Conservation (phyloP, 2,797 vertebrate genomes). For the Catostomus latipinnis region DNA sequence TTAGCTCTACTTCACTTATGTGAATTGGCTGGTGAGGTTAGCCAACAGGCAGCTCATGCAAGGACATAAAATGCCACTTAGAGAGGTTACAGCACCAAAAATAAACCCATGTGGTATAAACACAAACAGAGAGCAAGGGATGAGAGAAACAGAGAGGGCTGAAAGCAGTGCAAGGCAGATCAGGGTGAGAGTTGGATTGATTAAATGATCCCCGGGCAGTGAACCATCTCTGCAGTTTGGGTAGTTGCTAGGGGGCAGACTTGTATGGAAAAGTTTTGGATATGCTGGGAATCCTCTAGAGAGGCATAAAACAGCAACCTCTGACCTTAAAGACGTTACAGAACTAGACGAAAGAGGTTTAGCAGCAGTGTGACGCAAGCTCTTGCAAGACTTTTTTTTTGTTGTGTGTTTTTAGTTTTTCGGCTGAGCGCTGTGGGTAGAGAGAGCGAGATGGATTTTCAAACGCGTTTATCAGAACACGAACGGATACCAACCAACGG, state of each 20-base stretch:
- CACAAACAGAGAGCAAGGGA: constrained; percentile 53
- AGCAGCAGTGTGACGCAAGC: constrained; percentile 56
- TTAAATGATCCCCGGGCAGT: constrained; percentile 44
- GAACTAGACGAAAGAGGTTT: constrained; percentile 53
- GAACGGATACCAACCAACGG: neutral
- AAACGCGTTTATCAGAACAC: constrained; percentile 30
- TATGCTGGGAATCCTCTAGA: constrained; percentile 55
- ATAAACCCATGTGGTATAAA: constrained; percentile 59
- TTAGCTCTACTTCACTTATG: constrained; percentile 66
- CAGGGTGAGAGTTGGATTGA: constrained; percentile 28
- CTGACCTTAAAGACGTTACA: constrained; percentile 58
- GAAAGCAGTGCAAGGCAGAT: constrained; percentile 3
- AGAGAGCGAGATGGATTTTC: constrained; percentile 33
- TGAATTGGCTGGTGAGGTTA: constrained; percentile 34
- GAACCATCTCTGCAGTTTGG: constrained; percentile 46
- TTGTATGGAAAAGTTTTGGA: constrained; percentile 53
- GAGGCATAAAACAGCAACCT: constrained; percentile 58
- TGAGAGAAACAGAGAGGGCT: constrained; percentile 6
- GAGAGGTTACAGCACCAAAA: constrained; percentile 17
- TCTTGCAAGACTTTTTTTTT: constrained; percentile 54
- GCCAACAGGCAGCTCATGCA: constrained; percentile 32
- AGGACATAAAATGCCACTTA: neutral
- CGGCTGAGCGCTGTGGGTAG: constrained; percentile 27
- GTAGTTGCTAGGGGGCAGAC: constrained; percentile 27
- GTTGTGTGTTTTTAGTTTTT: neutral